Evolutionary conservation across 2,797 vertebrate genomes (phyloP), one percentile per base, ranked within the genome.

Genomic region (Phoxinus dragarum): DNA sequence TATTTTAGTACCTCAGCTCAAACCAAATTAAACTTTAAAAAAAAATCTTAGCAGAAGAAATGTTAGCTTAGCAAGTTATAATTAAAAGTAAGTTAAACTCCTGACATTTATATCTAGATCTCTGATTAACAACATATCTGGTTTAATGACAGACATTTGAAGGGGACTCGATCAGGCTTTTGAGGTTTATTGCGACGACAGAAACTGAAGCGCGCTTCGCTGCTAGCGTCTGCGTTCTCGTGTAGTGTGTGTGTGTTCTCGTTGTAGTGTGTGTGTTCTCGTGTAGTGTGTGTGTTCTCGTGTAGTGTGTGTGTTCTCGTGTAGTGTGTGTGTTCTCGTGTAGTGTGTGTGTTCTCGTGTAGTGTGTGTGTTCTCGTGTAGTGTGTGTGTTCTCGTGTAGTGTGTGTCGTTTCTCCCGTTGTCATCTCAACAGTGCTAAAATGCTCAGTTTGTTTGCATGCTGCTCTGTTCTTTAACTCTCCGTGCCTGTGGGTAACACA

Each of bases 381-480:
- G 7, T 1, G 14, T 4, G 3, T 34, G 27, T 34, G 27, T n/a
- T 5, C 10, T 64, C 14, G 34, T 12, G 23, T 75, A 74, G n/a
- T 67, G 49, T n/a, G 16, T 68, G 59, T 27, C n/a, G 27, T 27
- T 27, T 27, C 27, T 27, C 27, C 27, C 27, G 27, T 27, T 27
- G 4, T 61, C 23, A 9, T 64, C 36, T 64, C 14, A 34, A 47
- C n/a, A 12, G 23, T 56, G 54, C 16, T 31, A 19, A 79, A 19
- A 36, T 71, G 74, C 64, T 40, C 49, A 40, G 71, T 72, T 82
- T 91, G 69, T 88, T 80, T 92, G 93, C 93, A 91, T 94, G 94
- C 87, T 88, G 89, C 91, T 73, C 49, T 88, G 75, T 84, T 77
- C 66, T 76, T 11, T 52, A 79, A 77, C 66, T 56, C 47, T 77